These are phyloP conservation scores for Trichopoda pennipes DNA, from an alignment of 2,888 invertebrate species.

Conservation along the genomic window DNA sequence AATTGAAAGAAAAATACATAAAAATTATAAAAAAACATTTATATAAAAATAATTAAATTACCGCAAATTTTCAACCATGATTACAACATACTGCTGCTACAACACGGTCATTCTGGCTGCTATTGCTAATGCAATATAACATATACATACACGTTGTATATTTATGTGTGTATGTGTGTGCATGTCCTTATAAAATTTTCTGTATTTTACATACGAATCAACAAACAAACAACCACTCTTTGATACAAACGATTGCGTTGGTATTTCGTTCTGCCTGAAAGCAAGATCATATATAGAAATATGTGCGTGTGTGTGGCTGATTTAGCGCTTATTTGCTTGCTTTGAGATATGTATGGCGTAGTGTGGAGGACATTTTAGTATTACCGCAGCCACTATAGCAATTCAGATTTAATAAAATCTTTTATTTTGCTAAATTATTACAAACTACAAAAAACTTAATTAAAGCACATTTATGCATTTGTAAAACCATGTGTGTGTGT, in stretches of 20 bases:
- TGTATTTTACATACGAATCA: slow-evolving; percentile 2
- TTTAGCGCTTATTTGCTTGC: neutral
- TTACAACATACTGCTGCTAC: slow-evolving; percentile 59
- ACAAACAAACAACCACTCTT: neutral
- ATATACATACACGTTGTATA: neutral
- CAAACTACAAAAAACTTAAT: slow-evolving; percentile 28
- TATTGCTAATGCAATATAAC: slow-evolving; percentile 49
- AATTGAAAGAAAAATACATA: slow-evolving; percentile 19
- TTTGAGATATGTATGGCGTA: slow-evolving; percentile 13
- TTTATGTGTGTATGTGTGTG: neutral
- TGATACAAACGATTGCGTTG: slow-evolving; percentile 5
- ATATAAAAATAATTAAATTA: slow-evolving; percentile 66
- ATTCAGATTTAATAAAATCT: slow-evolving; percentile 57
- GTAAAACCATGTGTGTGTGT: neutral
- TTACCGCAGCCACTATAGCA: slow-evolving; percentile 52
- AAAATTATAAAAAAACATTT: slow-evolving; percentile 52
- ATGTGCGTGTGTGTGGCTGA: neutral
- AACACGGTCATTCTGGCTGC: slow-evolving; percentile 53
- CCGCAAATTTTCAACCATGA: slow-evolving; percentile 63
- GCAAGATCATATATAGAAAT: no score
- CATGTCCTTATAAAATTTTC: neutral
- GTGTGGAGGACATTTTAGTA: slow-evolving; percentile 53
- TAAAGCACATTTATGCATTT: slow-evolving; percentile 21
- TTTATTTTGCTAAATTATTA: slow-evolving; percentile 52
- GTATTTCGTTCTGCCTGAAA: slow-evolving; percentile 16